Percentiles rank a stretch among this genome's conserved stretches.
phyloP scores from a whole-genome alignment of 2,888 invertebrate genomes.

The Baccha elongata region DNA sequence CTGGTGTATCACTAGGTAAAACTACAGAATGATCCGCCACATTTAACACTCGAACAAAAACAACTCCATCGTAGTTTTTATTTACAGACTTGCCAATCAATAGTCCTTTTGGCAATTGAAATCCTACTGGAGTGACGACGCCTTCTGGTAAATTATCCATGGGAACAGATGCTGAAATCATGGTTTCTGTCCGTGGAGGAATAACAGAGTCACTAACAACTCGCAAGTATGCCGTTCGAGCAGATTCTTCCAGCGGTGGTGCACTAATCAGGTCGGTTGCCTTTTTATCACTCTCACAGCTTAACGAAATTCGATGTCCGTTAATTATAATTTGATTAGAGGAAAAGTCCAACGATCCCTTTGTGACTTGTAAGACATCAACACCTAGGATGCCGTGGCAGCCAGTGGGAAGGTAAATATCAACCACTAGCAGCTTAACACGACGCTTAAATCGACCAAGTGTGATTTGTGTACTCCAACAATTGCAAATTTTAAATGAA shows the following conservation, averaged over 20 bases:
- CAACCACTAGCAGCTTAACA: conserved; percentile 23
- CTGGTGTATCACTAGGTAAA: too few species aligned
- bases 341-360: conserved; percentile 10
- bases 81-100: conserved; percentile 39
- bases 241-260: background rate
- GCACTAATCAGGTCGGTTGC: background rate
- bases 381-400: conserved; percentile 40
- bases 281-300: background rate
- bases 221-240: background rate
- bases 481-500: background rate
- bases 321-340: background rate
- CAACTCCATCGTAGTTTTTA: conserved; percentile 1
- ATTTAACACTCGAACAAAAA: conserved; percentile 28
- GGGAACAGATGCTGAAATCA: background rate
- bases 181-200: too few species aligned
- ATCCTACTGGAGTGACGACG: conserved; percentile 13
- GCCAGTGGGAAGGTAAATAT: conserved; percentile 19
- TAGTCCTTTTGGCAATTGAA: conserved; percentile 9
- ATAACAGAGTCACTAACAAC: too few species aligned
- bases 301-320: background rate
- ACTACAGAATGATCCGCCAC: too few species aligned
- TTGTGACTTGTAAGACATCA: conserved; percentile 15
- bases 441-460: conserved; percentile 20
- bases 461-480: background rate
- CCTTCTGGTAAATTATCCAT: background rate